These are phyloP conservation scores for Diadophis punctatus DNA, from an alignment of 2,113 vertebrate genomes.

Conservation along the genomic window DNA sequence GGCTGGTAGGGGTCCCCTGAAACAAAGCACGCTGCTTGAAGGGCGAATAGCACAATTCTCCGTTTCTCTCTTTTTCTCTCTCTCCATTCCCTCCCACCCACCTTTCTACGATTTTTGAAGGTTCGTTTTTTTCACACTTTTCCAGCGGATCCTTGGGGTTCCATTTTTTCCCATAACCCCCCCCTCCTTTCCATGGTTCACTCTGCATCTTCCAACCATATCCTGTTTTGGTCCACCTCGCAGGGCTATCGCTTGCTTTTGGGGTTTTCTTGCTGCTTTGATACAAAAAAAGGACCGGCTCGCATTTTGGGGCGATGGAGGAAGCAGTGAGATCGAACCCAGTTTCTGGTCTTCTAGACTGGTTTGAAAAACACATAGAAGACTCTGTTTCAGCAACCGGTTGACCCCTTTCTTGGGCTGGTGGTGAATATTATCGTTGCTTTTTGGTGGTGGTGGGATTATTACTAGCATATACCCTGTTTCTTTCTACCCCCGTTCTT, in stretches of 20 bases:
- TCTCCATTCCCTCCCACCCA: neutral
- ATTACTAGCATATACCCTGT: neutral
- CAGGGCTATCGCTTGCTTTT: neutral
- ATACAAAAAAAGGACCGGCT: neutral
- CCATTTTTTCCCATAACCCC: neutral
- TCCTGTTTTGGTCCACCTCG: neutral
- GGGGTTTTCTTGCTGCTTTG: neutral
- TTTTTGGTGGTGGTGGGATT: neutral
- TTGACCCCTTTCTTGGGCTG: neutral
- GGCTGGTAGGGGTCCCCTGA: neutral
- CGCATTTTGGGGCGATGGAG: neutral
- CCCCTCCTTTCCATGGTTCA: neutral
- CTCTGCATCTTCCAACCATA: neutral
- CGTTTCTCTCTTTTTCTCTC: neutral
- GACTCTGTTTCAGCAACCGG: neutral
- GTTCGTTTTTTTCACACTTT: neutral
- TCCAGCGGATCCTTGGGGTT: neutral
- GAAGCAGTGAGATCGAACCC: no score
- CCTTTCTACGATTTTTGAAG: neutral
- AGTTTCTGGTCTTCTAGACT: neutral
- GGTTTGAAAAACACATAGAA: neutral
- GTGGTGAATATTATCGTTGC: neutral
- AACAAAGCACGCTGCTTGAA: neutral
- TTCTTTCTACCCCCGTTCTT: neutral
- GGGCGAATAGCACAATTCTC: neutral